Conservation (phyloP, 2,113 vertebrate genomes). For the Pica pica region DNA sequence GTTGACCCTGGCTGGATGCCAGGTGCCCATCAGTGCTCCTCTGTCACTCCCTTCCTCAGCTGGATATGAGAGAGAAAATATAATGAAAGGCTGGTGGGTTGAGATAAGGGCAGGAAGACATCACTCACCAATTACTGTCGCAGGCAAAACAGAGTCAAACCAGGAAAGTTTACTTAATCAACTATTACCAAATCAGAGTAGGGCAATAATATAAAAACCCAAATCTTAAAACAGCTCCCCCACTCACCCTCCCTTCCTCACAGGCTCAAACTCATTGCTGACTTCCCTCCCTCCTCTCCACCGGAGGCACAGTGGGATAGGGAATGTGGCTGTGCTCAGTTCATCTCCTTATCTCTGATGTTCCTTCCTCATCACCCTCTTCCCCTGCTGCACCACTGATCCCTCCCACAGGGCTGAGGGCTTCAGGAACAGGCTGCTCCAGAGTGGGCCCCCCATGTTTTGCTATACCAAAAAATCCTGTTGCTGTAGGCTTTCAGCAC, state of each 20-base stretch:
- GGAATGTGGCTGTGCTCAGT: too few species aligned
- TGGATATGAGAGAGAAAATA: not conserved
- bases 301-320: not conserved
- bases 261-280: not conserved
- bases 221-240: not conserved
- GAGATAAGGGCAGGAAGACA: too few species aligned
- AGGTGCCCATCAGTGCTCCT: too few species aligned
- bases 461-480: not conserved
- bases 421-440: not conserved
- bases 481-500: not conserved
- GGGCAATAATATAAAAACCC: not conserved
- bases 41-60: not conserved
- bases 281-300: not conserved
- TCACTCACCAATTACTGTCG: not conserved
- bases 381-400: not conserved
- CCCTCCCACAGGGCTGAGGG: not conserved
- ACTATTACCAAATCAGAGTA: not conserved
- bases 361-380: not conserved
- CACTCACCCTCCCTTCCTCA: too few species aligned
- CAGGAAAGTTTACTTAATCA: not conserved
- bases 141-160: not conserved
- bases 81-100: not conserved
- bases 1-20: not conserved
- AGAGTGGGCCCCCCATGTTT: not conserved
- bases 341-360: not conserved